phyloP scores from a whole-genome alignment of 2,113 vertebrate genomes.

The Scomber japonicus region DNA sequence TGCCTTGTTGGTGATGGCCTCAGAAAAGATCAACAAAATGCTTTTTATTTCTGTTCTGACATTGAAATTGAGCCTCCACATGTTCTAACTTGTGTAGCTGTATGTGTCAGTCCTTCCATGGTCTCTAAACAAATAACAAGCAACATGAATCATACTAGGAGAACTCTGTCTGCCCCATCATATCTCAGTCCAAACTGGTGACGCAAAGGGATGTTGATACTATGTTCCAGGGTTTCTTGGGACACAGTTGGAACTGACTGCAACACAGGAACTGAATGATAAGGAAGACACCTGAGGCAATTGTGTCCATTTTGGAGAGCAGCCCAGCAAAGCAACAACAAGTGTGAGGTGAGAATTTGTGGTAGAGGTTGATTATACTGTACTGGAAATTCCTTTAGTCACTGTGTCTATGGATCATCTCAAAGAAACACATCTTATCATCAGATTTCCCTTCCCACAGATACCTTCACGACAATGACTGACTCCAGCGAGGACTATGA shows the following conservation, averaged over 20 bases:
- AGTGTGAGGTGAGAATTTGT: constrained; percentile 33
- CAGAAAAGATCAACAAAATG: neutral
- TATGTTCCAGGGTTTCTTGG: constrained; percentile 60
- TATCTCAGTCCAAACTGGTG: constrained; percentile 38
- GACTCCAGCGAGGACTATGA: constrained; percentile 64
- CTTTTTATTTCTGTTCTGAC: neutral
- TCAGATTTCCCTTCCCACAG: constrained; percentile 27
- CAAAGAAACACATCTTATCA: constrained; percentile 22
- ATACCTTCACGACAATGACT: constrained; percentile 53
- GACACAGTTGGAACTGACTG: constrained; percentile 64
- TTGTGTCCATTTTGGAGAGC: constrained; percentile 24
- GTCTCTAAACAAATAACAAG: constrained; percentile 12
- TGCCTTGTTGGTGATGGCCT: neutral
- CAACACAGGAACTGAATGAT: constrained; percentile 52
- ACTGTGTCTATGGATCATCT: neutral
- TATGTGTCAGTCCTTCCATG: constrained; percentile 15
- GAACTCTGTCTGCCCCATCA: constrained; percentile 20
- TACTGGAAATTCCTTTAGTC: neutral
- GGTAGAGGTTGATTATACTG: neutral
- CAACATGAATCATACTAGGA: constrained; percentile 35
- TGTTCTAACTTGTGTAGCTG: neutral
- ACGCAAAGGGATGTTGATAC: constrained; percentile 54
- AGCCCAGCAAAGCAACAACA: neutral
- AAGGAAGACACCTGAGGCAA: neutral
- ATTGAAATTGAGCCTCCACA: neutral